phyloP scores from a whole-genome alignment of 2,797 vertebrate genomes.

The Enteromius fasciolatus region DNA sequence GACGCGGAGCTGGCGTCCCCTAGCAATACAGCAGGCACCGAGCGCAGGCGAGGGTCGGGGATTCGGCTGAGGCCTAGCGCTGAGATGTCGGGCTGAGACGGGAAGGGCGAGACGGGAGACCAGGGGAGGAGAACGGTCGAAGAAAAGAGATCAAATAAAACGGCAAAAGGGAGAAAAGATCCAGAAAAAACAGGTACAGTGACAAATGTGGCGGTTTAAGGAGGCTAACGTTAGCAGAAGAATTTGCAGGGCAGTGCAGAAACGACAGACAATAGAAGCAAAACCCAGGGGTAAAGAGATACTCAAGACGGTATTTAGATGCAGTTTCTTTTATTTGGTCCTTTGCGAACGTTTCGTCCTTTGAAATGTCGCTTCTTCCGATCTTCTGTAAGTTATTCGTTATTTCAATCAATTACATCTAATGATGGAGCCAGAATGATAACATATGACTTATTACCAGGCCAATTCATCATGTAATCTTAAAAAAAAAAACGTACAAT shows the following conservation, averaged over 20 bases:
- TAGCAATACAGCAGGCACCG: slow-evolving; percentile 19
- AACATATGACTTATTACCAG: neutral
- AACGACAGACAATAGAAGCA: slow-evolving; percentile 42
- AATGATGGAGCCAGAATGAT: neutral
- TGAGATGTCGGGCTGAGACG: slow-evolving; percentile 75
- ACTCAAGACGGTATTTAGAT: neutral
- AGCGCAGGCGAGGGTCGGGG: slow-evolving; percentile 73
- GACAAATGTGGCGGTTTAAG: neutral
- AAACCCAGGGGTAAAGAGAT: slow-evolving; percentile 14
- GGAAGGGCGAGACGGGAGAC: slow-evolving; percentile 71
- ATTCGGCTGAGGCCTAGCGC: slow-evolving; percentile 78
- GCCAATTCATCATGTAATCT: neutral
- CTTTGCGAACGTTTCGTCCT: neutral
- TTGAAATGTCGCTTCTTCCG: neutral
- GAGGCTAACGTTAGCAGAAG: neutral
- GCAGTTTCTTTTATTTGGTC: neutral
- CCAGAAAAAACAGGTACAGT: slow-evolving; percentile 48
- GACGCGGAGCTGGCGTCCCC: slow-evolving; percentile 51
- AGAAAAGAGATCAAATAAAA: slow-evolving; percentile 51
- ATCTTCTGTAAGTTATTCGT: neutral
- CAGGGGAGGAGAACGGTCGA: slow-evolving; percentile 54
- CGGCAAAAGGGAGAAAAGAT: slow-evolving; percentile 18
- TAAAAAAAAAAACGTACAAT: neutral
- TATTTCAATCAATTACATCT: slow-evolving; percentile 2
- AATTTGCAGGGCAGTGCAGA: neutral